phyloP scores from a whole-genome alignment of 2,888 invertebrate genomes.

The Phengaris arion region DNA sequence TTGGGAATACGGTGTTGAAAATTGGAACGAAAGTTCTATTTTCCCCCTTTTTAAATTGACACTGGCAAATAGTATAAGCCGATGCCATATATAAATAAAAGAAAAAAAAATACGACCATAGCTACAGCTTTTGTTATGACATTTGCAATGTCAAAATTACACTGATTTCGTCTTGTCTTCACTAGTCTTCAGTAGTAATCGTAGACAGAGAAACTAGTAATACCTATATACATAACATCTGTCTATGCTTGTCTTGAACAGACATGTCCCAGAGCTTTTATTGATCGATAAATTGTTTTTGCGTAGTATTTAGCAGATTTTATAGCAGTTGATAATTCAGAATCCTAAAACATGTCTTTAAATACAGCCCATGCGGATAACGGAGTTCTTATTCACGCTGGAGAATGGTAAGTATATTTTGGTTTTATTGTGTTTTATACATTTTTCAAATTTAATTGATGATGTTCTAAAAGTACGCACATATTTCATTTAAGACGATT shows the following conservation, averaged over 20 bases:
- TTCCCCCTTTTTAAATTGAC: too few species aligned
- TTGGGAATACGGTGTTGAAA: too few species aligned
- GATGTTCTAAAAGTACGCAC: background rate
- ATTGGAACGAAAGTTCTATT: too few species aligned
- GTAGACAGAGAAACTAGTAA: too few species aligned
- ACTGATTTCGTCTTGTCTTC: too few species aligned
- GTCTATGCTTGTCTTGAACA: background rate
- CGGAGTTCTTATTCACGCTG: conserved; percentile 95
- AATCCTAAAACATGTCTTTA: conserved; percentile 85
- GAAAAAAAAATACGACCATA: too few species aligned
- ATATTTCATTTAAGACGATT: background rate
- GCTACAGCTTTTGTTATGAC: too few species aligned
- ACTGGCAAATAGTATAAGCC: too few species aligned
- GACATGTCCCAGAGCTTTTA: conserved; percentile 11
- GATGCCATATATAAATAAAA: too few species aligned
- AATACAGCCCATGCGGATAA: conserved; percentile 97
- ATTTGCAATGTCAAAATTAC: too few species aligned
- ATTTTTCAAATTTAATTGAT: conserved; percentile 32
- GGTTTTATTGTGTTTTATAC: conserved; percentile 41
- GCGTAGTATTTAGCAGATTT: background rate
- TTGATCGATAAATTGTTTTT: background rate
- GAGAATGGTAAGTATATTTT: conserved; percentile 91
- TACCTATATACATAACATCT: too few species aligned
- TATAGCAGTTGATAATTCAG: background rate
- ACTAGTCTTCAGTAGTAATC: too few species aligned